Conservation (phyloP, 2,888 invertebrate genomes). For the Epistrophe grossulariae region DNA sequence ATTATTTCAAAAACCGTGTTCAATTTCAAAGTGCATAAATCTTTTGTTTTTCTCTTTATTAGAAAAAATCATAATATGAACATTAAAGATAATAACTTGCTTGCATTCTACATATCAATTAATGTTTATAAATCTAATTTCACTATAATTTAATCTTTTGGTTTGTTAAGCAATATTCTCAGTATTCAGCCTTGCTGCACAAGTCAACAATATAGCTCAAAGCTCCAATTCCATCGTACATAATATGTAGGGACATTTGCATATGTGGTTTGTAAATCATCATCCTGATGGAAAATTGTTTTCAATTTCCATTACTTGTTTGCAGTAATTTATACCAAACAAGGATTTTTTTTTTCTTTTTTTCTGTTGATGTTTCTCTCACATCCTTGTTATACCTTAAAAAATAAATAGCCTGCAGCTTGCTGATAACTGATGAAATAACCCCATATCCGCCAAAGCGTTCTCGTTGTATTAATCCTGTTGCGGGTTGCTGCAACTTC, state of each 20-base stretch:
- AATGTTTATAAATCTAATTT: background rate
- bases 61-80: too few relatives aligned
- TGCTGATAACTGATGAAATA: slow-evolving; percentile 52
- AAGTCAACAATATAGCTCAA: slow-evolving; percentile 5
- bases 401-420: slow-evolving; percentile 35
- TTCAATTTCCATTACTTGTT: slow-evolving; percentile 38
- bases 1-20: too few relatives aligned
- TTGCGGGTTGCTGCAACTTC: slow-evolving; percentile 42
- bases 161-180: background rate
- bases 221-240: background rate
- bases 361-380: slow-evolving; percentile 39
- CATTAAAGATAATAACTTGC: too few relatives aligned
- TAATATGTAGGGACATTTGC: too few relatives aligned
- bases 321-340: slow-evolving; percentile 24
- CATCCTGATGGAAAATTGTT: slow-evolving; percentile 9
- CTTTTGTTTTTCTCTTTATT: too few relatives aligned
- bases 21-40: too few relatives aligned
- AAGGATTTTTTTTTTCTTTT: background rate
- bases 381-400: slow-evolving; percentile 22
- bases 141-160: background rate
- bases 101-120: too few relatives aligned
- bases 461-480: slow-evolving; percentile 45
- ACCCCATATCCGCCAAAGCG: slow-evolving; percentile 49
- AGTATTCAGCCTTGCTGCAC: background rate
- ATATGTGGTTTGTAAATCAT: background rate